Evolutionary conservation across 2,113 vertebrate genomes (phyloP).

Genomic region (Microcebus jonahi): DNA sequence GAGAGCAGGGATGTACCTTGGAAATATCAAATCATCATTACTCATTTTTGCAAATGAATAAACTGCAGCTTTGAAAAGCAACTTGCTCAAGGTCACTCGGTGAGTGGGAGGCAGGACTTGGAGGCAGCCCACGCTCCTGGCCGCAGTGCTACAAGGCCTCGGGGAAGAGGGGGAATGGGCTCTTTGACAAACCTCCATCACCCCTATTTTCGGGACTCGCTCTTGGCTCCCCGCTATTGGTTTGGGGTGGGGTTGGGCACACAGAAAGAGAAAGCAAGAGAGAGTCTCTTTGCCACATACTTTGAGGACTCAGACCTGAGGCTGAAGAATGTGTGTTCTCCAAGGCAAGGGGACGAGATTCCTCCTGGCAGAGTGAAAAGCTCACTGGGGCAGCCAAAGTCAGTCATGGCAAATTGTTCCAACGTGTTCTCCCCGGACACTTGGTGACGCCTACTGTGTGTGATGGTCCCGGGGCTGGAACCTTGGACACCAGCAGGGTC

Average conservation of each 20-base stretch:
- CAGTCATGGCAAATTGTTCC: neutral
- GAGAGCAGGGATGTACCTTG: neutral
- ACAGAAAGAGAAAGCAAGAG: neutral
- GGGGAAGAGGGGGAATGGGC: neutral
- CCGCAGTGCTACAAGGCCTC: accelerated
- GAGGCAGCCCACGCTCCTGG: accelerated
- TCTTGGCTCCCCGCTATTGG: neutral
- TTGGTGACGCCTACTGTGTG: too few species aligned
- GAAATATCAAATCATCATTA: neutral
- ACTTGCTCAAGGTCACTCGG: neutral
- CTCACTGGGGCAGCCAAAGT: accelerated
- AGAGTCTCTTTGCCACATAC: neutral
- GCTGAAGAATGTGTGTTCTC: neutral
- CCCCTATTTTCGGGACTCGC: neutral
- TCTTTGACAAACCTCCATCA: neutral
- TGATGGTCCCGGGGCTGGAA: neutral
- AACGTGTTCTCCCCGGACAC: neutral
- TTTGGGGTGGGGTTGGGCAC: neutral
- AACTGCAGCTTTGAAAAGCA: neutral
- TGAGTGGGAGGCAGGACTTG: neutral
- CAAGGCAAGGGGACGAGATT: neutral
- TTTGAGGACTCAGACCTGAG: neutral
- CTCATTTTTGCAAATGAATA: conserved; percentile 11
- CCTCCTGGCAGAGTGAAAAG: neutral
- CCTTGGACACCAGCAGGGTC: neutral